Conservation (phyloP, 2,888 invertebrate genomes). For the Netelia fuscicornis region DNA sequence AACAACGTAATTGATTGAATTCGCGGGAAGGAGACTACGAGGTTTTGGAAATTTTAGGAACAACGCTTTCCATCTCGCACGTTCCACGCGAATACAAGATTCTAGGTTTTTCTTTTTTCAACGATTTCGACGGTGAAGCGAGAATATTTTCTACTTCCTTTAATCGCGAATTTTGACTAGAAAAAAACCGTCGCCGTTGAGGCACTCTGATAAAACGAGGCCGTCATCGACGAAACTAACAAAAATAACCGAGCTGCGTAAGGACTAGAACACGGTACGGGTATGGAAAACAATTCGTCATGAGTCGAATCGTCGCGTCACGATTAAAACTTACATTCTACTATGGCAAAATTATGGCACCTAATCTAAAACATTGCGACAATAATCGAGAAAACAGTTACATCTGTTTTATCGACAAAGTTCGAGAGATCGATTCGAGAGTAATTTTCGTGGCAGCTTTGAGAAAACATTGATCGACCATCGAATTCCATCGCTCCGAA, state of each 20-base stretch:
- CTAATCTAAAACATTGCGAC: constrained; percentile 38
- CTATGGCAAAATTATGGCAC: constrained; percentile 81
- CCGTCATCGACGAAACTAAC: constrained; percentile 4
- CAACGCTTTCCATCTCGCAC: not conserved
- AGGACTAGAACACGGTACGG: constrained; percentile 64
- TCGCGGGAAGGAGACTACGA: constrained; percentile 30
- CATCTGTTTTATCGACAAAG: not conserved
- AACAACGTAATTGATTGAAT: constrained; percentile 55
- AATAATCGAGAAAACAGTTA: constrained; percentile 42
- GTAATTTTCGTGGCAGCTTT: constrained; percentile 48
- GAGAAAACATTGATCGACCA: constrained; percentile 56
- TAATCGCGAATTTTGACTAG: constrained; percentile 69
- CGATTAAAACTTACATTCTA: constrained; percentile 63
- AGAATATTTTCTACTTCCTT: constrained; percentile 5
- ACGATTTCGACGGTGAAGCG: constrained; percentile 23
- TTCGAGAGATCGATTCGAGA: constrained; percentile 28
- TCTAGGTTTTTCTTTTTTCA: constrained; percentile 25
- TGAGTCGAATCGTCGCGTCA: constrained; percentile 16
- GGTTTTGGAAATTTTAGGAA: constrained; percentile 19
- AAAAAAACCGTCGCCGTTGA: constrained; percentile 36
- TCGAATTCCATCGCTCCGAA: not conserved
- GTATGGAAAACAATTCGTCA: constrained; percentile 40
- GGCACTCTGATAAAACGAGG: constrained; percentile 25
- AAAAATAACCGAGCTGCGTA: constrained; percentile 47
- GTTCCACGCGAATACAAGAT: constrained; percentile 25